These are phyloP conservation scores for Heliocidaris tuberculata DNA, from an alignment of 35 echinoderm and acorn worm species.

Conservation along the genomic window DNA sequence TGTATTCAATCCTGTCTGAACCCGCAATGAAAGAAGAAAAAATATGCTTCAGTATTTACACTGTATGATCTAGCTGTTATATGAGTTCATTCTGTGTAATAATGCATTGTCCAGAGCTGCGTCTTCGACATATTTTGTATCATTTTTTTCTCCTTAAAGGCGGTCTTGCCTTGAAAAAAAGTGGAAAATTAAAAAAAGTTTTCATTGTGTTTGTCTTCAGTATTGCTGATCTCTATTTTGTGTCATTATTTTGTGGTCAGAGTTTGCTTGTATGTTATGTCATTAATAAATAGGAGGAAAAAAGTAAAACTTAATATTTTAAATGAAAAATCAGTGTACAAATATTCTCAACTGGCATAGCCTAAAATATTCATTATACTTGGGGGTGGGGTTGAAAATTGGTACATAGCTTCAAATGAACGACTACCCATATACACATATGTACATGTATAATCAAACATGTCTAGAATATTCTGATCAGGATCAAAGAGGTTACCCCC, in stretches of 20 bases:
- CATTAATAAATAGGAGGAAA: no score
- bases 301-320: no score
- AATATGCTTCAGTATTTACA: neutral
- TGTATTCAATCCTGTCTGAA: slow-evolving; percentile 12
- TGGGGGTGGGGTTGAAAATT: no score
- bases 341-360: no score
- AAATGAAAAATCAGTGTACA: no score
- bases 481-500: no score
- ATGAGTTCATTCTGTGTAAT: slow-evolving; percentile 37
- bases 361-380: no score
- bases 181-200: slow-evolving; percentile 46
- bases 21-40: neutral
- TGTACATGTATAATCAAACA: no score
- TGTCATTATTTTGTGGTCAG: neutral
- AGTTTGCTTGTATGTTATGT: neutral
- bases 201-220: slow-evolving; percentile 51
- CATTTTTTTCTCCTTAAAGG: slow-evolving; percentile 24
- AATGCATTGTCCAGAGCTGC: slow-evolving; percentile 28
- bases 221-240: neutral
- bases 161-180: slow-evolving; percentile 47
- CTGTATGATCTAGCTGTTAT: neutral
- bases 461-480: no score
- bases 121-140: slow-evolving; percentile 39
- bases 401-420: no score
- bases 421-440: no score